These are phyloP conservation scores for Trichopoda pennipes DNA, from an alignment of 2,888 invertebrate genomes.

Conservation along the genomic window DNA sequence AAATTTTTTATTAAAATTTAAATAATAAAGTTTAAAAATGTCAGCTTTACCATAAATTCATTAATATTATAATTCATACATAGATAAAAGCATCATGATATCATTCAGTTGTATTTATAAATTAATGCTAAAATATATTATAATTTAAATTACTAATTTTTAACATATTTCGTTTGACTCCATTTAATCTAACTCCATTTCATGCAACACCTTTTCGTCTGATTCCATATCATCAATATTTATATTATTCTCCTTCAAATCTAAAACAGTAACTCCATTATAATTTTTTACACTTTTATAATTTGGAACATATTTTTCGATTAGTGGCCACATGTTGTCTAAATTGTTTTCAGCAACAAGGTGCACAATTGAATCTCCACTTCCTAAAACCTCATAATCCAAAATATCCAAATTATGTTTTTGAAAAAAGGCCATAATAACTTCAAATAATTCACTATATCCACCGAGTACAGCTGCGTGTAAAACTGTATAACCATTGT, in stretches of 20 bases:
- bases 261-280: neutral
- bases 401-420: slow-evolving; percentile 25
- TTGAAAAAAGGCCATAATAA: slow-evolving; percentile 33
- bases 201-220: neutral
- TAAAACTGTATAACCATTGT: slow-evolving; percentile 36
- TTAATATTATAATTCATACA: too few species aligned
- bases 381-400: slow-evolving; percentile 45
- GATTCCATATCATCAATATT: neutral
- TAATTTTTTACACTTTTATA: slow-evolving; percentile 20
- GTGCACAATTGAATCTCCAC: slow-evolving; percentile 51
- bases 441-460: slow-evolving; percentile 9
- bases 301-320: slow-evolving; percentile 14
- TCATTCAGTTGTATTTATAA: too few species aligned
- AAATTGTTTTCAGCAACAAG: slow-evolving; percentile 15
- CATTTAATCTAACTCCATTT: too few species aligned
- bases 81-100: too few species aligned
- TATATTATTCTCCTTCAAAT: neutral
- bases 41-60: too few species aligned
- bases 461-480: slow-evolving; percentile 32
- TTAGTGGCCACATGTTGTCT: neutral
- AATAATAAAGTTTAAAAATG: too few species aligned
- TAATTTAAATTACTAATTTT: neutral
- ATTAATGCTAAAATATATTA: too few species aligned
- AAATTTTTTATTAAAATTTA: too few species aligned
- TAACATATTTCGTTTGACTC: neutral